Conservation (phyloP, 2,797 vertebrate genomes). For the Cossypha niveicapilla region DNA sequence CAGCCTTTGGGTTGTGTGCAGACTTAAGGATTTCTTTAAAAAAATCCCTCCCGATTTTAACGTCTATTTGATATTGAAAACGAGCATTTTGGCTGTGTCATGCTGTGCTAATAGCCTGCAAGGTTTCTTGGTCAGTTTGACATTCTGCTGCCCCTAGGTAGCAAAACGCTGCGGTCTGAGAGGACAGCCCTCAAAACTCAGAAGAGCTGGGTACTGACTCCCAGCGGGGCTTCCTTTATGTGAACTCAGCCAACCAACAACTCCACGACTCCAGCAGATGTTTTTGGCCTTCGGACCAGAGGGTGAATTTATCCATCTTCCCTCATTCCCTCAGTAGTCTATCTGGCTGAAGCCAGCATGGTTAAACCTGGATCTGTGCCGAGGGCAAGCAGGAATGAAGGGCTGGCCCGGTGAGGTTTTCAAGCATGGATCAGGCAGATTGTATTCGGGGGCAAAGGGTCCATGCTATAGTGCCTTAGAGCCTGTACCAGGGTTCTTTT, state of each 20-base stretch:
- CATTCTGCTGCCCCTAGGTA: conserved; percentile 51
- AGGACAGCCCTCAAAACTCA: conserved; percentile 51
- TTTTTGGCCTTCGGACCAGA: conserved; percentile 61
- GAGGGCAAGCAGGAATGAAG: conserved; percentile 60
- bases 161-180: neutral
- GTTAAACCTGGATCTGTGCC: conserved; percentile 63
- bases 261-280: conserved; percentile 69
- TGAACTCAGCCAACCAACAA: conserved; percentile 67
- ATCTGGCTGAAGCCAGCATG: conserved; percentile 35
- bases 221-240: conserved; percentile 43
- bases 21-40: neutral
- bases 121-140: neutral
- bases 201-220: conserved; percentile 24
- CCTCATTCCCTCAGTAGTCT: conserved; percentile 29
- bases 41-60: neutral
- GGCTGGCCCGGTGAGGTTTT: conserved; percentile 49
- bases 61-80: neutral
- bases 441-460: conserved; percentile 45
- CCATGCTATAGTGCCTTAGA: neutral
- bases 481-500: neutral
- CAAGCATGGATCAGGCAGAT: conserved; percentile 26
- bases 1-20: neutral
- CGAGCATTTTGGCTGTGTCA: neutral
- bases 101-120: neutral
- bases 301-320: conserved; percentile 62